phyloP scores from a whole-genome alignment of 2,113 vertebrate species.

The Oncorhynchus kisutch region DNA sequence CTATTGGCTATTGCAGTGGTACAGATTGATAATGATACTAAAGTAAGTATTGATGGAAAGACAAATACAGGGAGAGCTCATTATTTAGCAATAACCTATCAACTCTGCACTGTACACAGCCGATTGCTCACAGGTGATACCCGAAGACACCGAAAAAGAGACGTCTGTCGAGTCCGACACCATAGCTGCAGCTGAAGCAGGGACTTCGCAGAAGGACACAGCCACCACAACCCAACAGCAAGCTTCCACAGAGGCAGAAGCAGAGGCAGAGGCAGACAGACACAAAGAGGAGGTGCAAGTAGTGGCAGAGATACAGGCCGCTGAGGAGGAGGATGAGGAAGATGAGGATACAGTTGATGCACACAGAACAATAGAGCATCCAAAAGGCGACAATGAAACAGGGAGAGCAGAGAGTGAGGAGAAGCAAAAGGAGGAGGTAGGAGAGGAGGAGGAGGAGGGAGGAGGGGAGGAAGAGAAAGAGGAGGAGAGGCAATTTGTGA shows the following conservation, averaged over 20 bases:
- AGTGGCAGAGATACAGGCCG: conserved; percentile 23
- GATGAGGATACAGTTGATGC: conserved; percentile 62
- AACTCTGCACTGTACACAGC: conserved; percentile 19
- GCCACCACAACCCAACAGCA: conserved; percentile 22
- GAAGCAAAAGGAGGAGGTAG: conserved; percentile 46
- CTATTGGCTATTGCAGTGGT: too few relatives aligned
- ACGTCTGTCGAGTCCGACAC: neutral
- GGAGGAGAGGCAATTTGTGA: conserved; percentile 50
- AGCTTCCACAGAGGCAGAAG: conserved; percentile 24
- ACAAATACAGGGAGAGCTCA: neutral
- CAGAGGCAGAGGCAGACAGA: conserved; percentile 20
- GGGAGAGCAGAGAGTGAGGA: conserved; percentile 25
- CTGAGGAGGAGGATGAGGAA: conserved; percentile 61
- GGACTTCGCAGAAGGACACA: conserved; percentile 22
- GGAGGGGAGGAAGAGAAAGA: conserved; percentile 2
- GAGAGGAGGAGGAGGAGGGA: conserved; percentile 12
- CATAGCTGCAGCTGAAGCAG: neutral
- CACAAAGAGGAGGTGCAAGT: conserved; percentile 56
- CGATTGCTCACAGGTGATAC: conserved; percentile 11
- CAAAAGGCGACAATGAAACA: conserved; percentile 16
- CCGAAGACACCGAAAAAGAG: neutral
- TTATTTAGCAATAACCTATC: neutral
- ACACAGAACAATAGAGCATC: conserved; percentile 36
- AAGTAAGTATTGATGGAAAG: neutral
- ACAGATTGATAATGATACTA: too few relatives aligned